These are phyloP conservation scores for Heliconius eleuchia DNA, from an alignment of 1,140 invertebrate genomes.

Conservation along the genomic window DNA sequence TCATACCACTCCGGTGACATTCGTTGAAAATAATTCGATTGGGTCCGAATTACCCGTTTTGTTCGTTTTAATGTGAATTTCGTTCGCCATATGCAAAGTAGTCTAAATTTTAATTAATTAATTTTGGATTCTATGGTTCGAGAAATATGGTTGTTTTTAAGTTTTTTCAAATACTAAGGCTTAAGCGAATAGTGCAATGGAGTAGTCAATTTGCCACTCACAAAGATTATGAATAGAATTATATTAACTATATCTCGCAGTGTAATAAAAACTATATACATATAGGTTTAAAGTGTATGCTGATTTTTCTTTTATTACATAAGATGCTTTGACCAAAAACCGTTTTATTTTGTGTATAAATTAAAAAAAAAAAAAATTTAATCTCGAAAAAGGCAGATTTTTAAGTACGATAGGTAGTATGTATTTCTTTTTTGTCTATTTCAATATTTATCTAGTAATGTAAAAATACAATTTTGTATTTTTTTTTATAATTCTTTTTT, in stretches of 20 bases:
- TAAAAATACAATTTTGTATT: too few species aligned
- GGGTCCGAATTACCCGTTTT: constrained; percentile 54
- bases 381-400: too few species aligned
- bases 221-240: constrained; percentile 18
- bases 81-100: constrained; percentile 47
- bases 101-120: constrained; percentile 30
- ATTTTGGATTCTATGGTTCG: constrained; percentile 34
- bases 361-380: too few species aligned
- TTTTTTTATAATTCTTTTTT: too few species aligned
- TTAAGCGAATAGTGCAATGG: constrained; percentile 27
- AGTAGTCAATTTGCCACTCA: constrained; percentile 24
- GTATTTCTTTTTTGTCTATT: too few species aligned
- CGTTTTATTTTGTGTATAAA: too few species aligned
- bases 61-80: constrained; percentile 54
- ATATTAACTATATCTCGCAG: neutral
- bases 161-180: neutral
- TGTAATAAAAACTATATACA: neutral
- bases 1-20: constrained; percentile 67
- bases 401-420: too few species aligned
- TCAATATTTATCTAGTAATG: too few species aligned
- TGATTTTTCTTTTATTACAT: neutral
- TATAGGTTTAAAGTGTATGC: neutral
- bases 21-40: constrained; percentile 71
- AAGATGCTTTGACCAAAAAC: too few species aligned
- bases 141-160: constrained; percentile 26